Base-by-base conservation (phyloP, 2,113 vertebrate species). In the Ptyas mucosa region DNA sequence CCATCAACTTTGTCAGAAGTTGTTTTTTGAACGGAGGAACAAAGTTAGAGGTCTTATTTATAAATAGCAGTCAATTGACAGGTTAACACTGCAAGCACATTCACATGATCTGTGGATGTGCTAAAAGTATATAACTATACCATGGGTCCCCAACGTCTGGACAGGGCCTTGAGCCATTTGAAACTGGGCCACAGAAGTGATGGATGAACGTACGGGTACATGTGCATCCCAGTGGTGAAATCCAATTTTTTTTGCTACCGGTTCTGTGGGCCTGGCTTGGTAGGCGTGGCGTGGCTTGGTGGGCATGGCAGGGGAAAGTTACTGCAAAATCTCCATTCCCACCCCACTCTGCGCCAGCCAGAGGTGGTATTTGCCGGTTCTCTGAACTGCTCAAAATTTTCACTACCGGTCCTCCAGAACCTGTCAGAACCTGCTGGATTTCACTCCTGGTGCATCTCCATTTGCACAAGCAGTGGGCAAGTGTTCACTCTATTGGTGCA, bases 201-300 rank as follows among this genome's bases (percentile, higher is more conserved):
- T 14, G 11, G 1, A 8, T 0, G 7, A 58, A 8, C 23, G 21
- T 9, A 23, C 1, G 21, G 7, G 20, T 24, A n/a, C 0, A 11
- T 1, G 0, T 5, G 29, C 29, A n/a, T n/a, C 12, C 61, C 5
- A 46, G 43, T 46, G 43, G 43, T 46, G 43, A 46, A 46, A 46
- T 46, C 43, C 43, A 46, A 46, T 3, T 46, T 46, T 46, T 46
- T 46, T 46, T 46, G 5, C 43, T 46, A 46, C 4, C 43, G 43
- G 43, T 46, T 46, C 43, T 46, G 43, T 46, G 43, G 43, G 43
- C 43, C 3, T 46, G 43, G 43, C 43, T 46, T 46, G 43, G 43
- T 46, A 4, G 43, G 43, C 43, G 43, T 46, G 43, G 43, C 43
- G 4, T 43, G 43, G 43, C 43, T 43, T 43, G 43, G 43, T 43